These are phyloP conservation scores for Scolopax rusticola DNA, from an alignment of 2,797 vertebrate species.

Conservation along the genomic window DNA sequence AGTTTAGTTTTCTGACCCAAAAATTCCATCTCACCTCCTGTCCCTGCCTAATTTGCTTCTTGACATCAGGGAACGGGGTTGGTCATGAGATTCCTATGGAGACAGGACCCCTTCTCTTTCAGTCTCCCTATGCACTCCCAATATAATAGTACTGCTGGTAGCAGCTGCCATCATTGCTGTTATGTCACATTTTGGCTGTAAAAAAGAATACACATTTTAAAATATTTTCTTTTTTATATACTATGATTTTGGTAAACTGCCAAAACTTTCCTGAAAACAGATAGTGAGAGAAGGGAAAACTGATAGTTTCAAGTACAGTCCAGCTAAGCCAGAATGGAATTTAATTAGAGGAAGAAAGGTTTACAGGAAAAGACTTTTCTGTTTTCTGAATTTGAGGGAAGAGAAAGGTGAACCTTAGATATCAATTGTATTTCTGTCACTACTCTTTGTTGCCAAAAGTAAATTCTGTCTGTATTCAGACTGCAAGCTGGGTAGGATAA, in stretches of 20 bases:
- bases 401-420: neutral
- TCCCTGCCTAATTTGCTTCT: neutral
- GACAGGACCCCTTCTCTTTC: neutral
- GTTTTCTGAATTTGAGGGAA: neutral
- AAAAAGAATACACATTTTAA: neutral
- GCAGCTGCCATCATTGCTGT: neutral
- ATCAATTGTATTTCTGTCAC: neutral
- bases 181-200: neutral
- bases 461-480: neutral
- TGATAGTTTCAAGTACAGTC: neutral
- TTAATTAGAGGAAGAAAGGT: neutral
- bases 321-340: neutral
- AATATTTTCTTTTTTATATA: neutral
- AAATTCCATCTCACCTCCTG: neutral
- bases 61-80: neutral
- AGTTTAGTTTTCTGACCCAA: neutral
- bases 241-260: neutral
- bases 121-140: neutral
- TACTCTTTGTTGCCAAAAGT: neutral
- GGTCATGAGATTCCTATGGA: neutral
- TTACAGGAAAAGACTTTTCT: neutral
- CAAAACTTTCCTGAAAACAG: neutral
- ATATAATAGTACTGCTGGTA: neutral
- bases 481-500: neutral
- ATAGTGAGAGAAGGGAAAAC: neutral